Percentiles rank a stretch among this genome's conserved stretches.
Evolutionary conservation across 2,797 vertebrate species (phyloP).

Genomic region (Catharus ustulatus): DNA sequence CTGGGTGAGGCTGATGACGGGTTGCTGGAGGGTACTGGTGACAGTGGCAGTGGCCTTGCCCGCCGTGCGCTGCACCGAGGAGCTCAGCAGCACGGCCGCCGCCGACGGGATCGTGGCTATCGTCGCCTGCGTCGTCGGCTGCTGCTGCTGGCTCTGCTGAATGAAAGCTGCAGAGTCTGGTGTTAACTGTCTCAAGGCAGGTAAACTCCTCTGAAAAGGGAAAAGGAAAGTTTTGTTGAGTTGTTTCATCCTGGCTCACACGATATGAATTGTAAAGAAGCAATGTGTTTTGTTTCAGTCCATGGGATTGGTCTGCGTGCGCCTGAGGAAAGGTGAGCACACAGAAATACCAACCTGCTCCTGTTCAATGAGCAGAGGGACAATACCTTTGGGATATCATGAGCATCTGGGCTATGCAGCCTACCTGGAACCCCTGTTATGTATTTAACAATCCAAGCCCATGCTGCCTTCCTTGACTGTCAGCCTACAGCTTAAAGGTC

Average conservation of each 20-base stretch:
- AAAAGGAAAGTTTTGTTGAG: neutral
- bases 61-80: slow-evolving; percentile 80
- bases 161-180: slow-evolving; percentile 96
- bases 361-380: neutral
- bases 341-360: neutral
- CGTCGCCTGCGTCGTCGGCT: slow-evolving; percentile 80
- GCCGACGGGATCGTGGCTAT: slow-evolving; percentile 85
- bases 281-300: rapidly evolving
- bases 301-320: rapidly evolving
- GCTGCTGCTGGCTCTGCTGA: slow-evolving; percentile 93
- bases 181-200: slow-evolving; percentile 95
- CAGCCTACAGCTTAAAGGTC: neutral
- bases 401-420: neutral
- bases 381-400: neutral
- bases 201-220: slow-evolving; percentile 90
- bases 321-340: neutral
- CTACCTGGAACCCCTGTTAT: neutral
- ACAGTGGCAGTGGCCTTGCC: slow-evolving; percentile 82
- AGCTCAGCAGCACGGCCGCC: slow-evolving; percentile 82
- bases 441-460: neutral
- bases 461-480: neutral
- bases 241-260: neutral
- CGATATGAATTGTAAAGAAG: neutral
- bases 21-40: slow-evolving; percentile 84
- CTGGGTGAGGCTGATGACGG: slow-evolving; percentile 89